Conservation (phyloP, 2,113 vertebrate genomes). For the Scomber japonicus region DNA sequence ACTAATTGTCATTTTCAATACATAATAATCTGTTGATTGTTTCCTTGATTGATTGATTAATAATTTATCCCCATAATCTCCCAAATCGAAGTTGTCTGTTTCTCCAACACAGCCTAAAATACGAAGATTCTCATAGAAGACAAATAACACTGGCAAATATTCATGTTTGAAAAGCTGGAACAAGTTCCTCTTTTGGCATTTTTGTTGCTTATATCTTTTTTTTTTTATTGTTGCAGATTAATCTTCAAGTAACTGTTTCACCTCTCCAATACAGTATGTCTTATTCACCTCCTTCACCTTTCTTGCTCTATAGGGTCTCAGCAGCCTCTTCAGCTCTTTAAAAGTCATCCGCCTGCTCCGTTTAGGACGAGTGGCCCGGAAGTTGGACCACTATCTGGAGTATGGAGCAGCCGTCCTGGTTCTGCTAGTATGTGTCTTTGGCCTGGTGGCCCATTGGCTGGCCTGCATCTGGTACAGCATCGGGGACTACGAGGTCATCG, state of each 20-base stretch:
- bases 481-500: constrained; percentile 96
- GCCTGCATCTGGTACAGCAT: constrained; percentile 99
- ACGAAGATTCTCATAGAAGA: too few relatives aligned
- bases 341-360: constrained; percentile 96
- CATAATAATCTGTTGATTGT: too few relatives aligned
- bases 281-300: neutral
- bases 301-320: constrained; percentile 89
- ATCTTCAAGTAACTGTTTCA: too few relatives aligned
- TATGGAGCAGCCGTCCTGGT: constrained; percentile 96
- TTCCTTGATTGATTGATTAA: too few relatives aligned
- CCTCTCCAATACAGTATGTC: neutral
- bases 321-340: constrained; percentile 98
- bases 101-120: too few relatives aligned
- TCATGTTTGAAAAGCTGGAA: too few relatives aligned
- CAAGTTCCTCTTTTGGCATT: too few relatives aligned
- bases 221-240: neutral
- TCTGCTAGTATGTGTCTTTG: constrained; percentile 96
- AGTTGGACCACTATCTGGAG: constrained; percentile 97
- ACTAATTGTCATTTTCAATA: too few relatives aligned
- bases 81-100: too few relatives aligned
- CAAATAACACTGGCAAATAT: too few relatives aligned
- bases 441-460: constrained; percentile 97
- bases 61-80: too few relatives aligned
- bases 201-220: too few relatives aligned
- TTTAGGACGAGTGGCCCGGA: constrained; percentile 94